A percentile compares a stretch with the other conserved stretches of the same genome.
phyloP scores from a whole-genome alignment of 1,140 invertebrate genomes.

The Metaphire vulgaris region DNA sequence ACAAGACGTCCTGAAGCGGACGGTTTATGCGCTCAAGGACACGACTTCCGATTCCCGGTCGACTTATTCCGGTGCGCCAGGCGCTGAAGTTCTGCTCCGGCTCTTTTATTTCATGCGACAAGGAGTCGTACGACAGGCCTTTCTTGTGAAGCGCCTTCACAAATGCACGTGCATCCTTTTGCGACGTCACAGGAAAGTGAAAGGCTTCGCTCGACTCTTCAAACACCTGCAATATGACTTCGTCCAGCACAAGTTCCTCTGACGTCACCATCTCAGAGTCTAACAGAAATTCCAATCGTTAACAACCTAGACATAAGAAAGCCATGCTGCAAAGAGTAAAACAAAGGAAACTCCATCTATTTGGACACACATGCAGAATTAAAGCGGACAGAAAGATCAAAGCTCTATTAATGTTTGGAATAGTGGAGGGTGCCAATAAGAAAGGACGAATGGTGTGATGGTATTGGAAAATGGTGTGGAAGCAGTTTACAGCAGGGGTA shows the following conservation, averaged over 20 bases:
- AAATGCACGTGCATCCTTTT: constrained; percentile 22
- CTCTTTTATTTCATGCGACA: constrained; percentile 19
- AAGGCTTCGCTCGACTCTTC: constrained; percentile 19
- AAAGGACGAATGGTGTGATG: too few species aligned
- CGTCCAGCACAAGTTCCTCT: constrained; percentile 2
- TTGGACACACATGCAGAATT: too few species aligned
- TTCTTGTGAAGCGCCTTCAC: constrained; percentile 24
- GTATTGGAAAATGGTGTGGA: too few species aligned
- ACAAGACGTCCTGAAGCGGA: constrained; percentile 18
- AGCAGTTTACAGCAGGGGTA: too few species aligned
- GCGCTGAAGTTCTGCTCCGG: constrained; percentile 16
- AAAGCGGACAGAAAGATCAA: too few species aligned
- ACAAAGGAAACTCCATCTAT: too few species aligned
- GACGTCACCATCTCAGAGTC: background rate
- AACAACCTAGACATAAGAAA: too few species aligned
- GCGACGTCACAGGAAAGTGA: constrained; percentile 23
- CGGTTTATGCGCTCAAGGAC: constrained; percentile 27
- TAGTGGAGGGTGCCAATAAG: too few species aligned
- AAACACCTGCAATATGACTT: constrained; percentile 24
- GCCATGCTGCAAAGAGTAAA: too few species aligned
- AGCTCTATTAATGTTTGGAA: too few species aligned
- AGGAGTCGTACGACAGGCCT: constrained; percentile 16
- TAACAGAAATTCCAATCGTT: too few species aligned
- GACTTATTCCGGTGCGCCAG: constrained; percentile 22
- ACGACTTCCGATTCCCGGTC: constrained; percentile 13